These are phyloP conservation scores for Osmoderma eremita DNA, from an alignment of 2,888 invertebrate species.

Conservation along the genomic window DNA sequence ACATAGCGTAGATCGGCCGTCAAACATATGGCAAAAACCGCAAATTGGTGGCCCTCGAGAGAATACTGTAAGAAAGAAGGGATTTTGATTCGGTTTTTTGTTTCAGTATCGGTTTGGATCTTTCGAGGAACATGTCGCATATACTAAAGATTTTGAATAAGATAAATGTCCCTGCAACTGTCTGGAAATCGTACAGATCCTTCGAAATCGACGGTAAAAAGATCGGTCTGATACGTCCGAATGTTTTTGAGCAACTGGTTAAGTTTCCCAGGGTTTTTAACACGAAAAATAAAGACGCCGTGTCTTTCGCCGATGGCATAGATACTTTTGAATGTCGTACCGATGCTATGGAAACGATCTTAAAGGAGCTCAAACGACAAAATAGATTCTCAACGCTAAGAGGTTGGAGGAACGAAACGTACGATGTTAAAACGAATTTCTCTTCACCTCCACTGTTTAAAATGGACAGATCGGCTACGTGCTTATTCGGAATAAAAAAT, in stretches of 20 bases:
- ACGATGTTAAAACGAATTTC: slow-evolving; percentile 5
- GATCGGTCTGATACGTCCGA: slow-evolving; percentile 1
- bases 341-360: slow-evolving; percentile 9
- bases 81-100: too few species aligned
- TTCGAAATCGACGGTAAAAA: slow-evolving; percentile 1
- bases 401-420: slow-evolving; percentile 19
- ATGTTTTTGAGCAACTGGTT: not conserved
- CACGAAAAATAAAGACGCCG: not conserved
- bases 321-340: slow-evolving; percentile 3
- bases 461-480: slow-evolving; percentile 24
- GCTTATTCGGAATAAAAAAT: slow-evolving; percentile 17
- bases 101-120: slow-evolving; percentile 6
- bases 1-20: slow-evolving; percentile 92
- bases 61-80: slow-evolving; percentile 75
- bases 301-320: not conserved
- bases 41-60: slow-evolving; percentile 97
- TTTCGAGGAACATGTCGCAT: not conserved
- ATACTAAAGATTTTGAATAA: slow-evolving; percentile 11
- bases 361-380: not conserved
- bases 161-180: not conserved
- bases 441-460: not conserved
- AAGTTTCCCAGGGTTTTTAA: slow-evolving; percentile 4
- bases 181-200: not conserved
- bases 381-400: not conserved
- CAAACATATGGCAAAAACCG: slow-evolving; percentile 90